Percentiles rank a stretch among this genome's conserved stretches.
These are phyloP conservation scores for Menidia beryllina DNA, from an alignment of 2,113 vertebrate genomes.

Conservation along the genomic window DNA sequence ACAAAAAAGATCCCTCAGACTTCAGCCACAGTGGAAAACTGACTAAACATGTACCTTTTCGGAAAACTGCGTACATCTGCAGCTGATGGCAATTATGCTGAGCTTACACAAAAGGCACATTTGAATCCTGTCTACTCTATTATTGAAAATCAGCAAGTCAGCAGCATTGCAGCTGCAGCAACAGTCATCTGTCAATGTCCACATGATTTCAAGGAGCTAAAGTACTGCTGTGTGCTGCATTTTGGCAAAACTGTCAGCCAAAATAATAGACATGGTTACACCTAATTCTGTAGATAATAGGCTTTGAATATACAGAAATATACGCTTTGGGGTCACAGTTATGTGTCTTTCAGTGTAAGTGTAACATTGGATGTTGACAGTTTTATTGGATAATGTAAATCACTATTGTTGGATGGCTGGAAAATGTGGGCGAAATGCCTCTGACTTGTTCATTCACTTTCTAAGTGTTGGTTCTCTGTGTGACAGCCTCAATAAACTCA, in stretches of 20 bases:
- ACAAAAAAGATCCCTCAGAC: slow-evolving; percentile 32
- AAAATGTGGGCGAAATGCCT: not conserved
- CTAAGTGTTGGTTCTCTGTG: not conserved
- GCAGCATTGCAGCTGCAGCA: slow-evolving; percentile 24
- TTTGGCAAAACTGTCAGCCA: not conserved
- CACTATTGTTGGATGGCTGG: not conserved
- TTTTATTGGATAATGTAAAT: slow-evolving; percentile 1
- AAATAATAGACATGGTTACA: slow-evolving; percentile 5
- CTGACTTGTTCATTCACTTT: not conserved
- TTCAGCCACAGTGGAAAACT: slow-evolving; percentile 9
- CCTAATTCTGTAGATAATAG: not conserved
- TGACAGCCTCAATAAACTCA: not conserved
- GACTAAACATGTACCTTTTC: slow-evolving; percentile 2
- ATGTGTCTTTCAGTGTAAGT: not conserved
- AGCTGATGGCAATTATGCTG: slow-evolving; percentile 8
- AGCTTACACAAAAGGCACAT: not conserved
- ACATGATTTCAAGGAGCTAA: not conserved
- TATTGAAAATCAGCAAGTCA: slow-evolving; percentile 4
- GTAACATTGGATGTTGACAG: not conserved
- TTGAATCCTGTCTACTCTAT: not conserved
- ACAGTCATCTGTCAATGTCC: slow-evolving; percentile 21
- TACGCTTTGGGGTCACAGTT: slow-evolving; percentile 4
- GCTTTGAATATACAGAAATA: slow-evolving; percentile 6
- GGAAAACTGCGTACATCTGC: slow-evolving; percentile 24
- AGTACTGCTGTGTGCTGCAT: slow-evolving; percentile 4